A percentile compares a stretch with the other conserved stretches of the same genome.
These are phyloP conservation scores for Phoebastria nigripes DNA, from an alignment of 2,797 vertebrate genomes.

Conservation along the genomic window DNA sequence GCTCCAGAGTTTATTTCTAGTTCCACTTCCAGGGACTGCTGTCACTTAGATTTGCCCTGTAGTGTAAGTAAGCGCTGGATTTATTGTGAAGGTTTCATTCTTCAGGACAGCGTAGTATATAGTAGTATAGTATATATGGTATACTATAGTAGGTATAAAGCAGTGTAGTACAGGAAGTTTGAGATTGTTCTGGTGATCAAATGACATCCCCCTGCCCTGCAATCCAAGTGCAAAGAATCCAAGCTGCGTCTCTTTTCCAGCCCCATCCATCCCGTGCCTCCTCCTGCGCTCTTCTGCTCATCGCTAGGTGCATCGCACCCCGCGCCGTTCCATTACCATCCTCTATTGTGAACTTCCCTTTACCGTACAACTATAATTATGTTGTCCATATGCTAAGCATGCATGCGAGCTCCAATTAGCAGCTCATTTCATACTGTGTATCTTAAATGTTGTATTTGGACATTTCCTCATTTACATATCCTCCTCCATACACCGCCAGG, in stretches of 20 bases:
- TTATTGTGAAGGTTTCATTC: neutral
- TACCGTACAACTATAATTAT: neutral
- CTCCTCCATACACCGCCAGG: neutral
- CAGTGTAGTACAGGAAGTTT: neutral
- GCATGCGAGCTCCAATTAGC: neutral
- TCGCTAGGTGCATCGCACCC: accelerated
- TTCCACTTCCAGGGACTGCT: neutral
- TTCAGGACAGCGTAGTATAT: neutral
- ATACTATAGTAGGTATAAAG: neutral
- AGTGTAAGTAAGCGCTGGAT: neutral
- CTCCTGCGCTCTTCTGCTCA: neutral
- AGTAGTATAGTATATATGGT: neutral
- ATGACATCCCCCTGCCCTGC: neutral
- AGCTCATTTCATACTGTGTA: neutral
- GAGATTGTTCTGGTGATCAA: neutral
- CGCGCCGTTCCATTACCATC: accelerated
- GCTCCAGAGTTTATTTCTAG: neutral
- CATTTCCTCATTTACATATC: neutral
- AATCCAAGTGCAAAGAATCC: neutral
- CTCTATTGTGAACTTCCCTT: neutral
- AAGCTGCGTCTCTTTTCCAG: neutral
- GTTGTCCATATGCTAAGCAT: neutral
- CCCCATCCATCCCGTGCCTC: neutral
- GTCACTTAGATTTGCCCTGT: neutral
- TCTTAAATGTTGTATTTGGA: neutral